Evolutionary conservation across 1,140 invertebrate species (phyloP), one percentile per base, ranked within the genome.

Genomic region (Drosophila pruinosa): DNA sequence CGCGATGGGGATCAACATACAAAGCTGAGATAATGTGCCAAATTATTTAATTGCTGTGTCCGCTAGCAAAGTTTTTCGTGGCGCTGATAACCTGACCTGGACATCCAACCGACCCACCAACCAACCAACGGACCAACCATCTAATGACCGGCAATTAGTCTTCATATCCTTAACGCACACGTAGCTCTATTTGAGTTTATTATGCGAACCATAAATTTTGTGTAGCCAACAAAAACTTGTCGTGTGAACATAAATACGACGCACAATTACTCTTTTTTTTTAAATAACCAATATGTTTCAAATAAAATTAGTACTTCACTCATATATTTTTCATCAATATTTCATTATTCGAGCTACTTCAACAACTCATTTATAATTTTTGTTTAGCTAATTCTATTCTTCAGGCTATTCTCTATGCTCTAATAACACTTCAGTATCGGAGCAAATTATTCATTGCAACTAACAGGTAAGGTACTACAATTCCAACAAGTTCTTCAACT

Each of bases 111-210:
- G n/a, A n/a, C 8, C 41, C 2, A 21, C 6, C 15, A 45, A 22
- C 19, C 14, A 10, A n/a, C n/a, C 38, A 56, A 41, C 41, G 41
- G 57, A 43, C 50, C 39, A 61, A 56, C 15, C 45, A 45, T 43
- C 48, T 80, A 79, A 79, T 63, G 63, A 79, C 36, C 31, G 47
- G 69, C 54, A 75, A 80, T 72, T 72, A 68, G 48, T 75, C 72
- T 61, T 58, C 52, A 78, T 53, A 75, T 68, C 28, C 52, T 48
- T 36, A 26, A 10, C 21, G 7, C n/a, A 17, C 26, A 45, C 52
- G 50, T 61, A 45, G 53, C 28, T 12, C 17, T 36, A 24, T 22
- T 21, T 22, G 6, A 39, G 58, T 61, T 61, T 38, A 61, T 61
- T 61, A 24, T 24, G 45, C 43, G 12, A 31, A 17, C 26, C 43